phyloP scores from a whole-genome alignment of 1,140 invertebrate genomes.

The Oppia nitens region DNA sequence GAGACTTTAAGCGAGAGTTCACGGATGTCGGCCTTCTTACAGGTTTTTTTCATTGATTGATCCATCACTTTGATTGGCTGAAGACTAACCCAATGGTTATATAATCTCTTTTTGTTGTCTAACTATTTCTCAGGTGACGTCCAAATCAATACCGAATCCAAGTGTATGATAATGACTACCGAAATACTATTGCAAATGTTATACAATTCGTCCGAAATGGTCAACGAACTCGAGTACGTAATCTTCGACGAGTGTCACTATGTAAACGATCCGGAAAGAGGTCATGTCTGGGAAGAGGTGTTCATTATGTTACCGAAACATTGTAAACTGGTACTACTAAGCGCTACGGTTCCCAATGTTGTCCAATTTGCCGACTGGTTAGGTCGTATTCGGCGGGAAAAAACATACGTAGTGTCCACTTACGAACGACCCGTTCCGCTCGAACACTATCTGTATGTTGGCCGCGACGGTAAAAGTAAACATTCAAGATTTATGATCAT shows the following conservation, averaged over 20 bases:
- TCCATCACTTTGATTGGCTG: conserved; percentile 86
- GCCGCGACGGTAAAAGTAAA: conserved; percentile 57
- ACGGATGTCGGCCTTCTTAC: conserved; percentile 35
- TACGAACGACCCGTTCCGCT: conserved; percentile 83
- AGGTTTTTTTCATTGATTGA: conserved; percentile 43
- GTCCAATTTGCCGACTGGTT: conserved; percentile 95
- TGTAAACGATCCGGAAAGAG: conserved; percentile 91
- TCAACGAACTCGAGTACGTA: conserved; percentile 92
- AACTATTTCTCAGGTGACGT: conserved; percentile 37
- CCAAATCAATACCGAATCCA: conserved; percentile 80
- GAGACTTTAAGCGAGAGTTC: conserved; percentile 67
- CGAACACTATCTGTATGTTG: conserved; percentile 82
- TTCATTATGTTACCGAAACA: conserved; percentile 84
- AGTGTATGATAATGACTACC: conserved; percentile 97
- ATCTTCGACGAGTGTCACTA: conserved; percentile 99
- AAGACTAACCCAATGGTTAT: conserved; percentile 31
- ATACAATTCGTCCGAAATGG: conserved; percentile 83
- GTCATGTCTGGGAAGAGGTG: conserved; percentile 99
- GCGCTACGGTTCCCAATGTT: conserved; percentile 94
- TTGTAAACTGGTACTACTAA: conserved; percentile 90
- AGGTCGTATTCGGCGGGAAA: conserved; percentile 74
- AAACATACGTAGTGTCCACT: conserved; percentile 89
- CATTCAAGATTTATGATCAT: conserved; percentile 69
- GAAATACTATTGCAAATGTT: conserved; percentile 90
- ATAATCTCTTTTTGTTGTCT: conserved; percentile 27